Percentiles rank a stretch among this genome's conserved stretches.
These are phyloP conservation scores for Liolophura sinensis DNA, from an alignment of 1,140 invertebrate species.

Conservation along the genomic window DNA sequence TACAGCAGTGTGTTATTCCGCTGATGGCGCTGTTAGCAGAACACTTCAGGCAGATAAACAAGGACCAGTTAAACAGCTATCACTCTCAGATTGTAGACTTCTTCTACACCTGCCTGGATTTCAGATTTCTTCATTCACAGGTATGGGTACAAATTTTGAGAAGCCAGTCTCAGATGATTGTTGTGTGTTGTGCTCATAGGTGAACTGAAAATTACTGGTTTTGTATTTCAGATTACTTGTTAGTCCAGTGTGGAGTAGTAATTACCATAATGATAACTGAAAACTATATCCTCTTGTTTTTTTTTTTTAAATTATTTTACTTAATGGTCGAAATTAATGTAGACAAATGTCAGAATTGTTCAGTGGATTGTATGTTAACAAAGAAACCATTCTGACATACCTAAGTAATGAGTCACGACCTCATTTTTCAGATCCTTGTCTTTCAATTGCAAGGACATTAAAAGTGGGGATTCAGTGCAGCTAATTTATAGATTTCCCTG, in stretches of 20 bases:
- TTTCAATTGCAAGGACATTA: too few relatives aligned
- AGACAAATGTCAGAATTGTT: background rate
- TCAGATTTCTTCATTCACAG: slow-evolving; percentile 59
- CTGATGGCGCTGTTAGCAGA: slow-evolving; percentile 76
- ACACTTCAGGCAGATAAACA: slow-evolving; percentile 66
- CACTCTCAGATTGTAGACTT: slow-evolving; percentile 69
- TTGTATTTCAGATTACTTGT: background rate
- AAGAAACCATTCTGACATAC: too few relatives aligned
- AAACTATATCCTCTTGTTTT: too few relatives aligned
- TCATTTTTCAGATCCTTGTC: too few relatives aligned
- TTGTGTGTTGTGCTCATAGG: background rate
- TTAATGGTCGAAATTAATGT: background rate
- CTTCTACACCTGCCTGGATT: slow-evolving; percentile 76
- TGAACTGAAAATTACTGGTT: background rate
- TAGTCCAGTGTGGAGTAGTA: background rate
- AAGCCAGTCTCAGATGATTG: slow-evolving; percentile 9
- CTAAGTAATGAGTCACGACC: too few relatives aligned
- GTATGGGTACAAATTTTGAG: slow-evolving; percentile 10
- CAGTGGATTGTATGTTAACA: background rate
- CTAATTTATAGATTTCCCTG: too few relatives aligned
- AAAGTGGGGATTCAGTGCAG: too few relatives aligned
- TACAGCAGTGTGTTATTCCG: slow-evolving; percentile 64
- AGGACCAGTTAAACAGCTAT: slow-evolving; percentile 67
- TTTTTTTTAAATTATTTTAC: background rate
- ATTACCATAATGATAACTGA: background rate